These are phyloP conservation scores for Planococcus citri DNA, from an alignment of 1,140 invertebrate species.

Conservation along the genomic window DNA sequence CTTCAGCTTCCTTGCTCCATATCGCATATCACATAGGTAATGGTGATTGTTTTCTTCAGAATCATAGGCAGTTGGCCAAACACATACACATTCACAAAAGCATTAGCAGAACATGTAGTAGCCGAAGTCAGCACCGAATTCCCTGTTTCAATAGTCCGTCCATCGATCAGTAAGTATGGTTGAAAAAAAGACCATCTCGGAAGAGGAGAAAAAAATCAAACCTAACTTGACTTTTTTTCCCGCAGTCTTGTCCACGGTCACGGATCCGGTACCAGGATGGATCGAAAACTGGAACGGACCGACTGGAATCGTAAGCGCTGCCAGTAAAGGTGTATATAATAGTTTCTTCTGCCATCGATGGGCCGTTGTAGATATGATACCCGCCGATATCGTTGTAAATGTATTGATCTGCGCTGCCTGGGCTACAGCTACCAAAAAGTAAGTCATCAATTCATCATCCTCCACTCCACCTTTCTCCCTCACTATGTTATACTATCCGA, in stretches of 20 bases:
- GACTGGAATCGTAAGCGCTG: constrained; percentile 58
- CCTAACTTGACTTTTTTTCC: not conserved
- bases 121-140: constrained; percentile 53
- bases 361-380: constrained; percentile 61
- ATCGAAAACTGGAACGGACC: constrained; percentile 90
- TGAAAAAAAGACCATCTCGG: no score
- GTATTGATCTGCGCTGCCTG: constrained; percentile 58
- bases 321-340: constrained; percentile 69
- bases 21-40: no score
- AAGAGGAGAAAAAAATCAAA: no score
- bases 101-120: constrained; percentile 61
- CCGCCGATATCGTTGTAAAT: constrained; percentile 71
- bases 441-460: not conserved
- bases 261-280: constrained; percentile 70
- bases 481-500: no score
- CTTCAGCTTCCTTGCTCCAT: no score
- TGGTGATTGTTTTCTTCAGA: constrained; percentile 23
- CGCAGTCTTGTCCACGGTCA: constrained; percentile 51
- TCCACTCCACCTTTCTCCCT: no score
- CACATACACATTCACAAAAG: constrained; percentile 76
- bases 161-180: constrained; percentile 69
- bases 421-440: constrained; percentile 42
- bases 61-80: constrained; percentile 57
- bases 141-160: constrained; percentile 72
- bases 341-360: constrained; percentile 47